A percentile compares a stretch with the other conserved stretches of the same genome.
These are phyloP conservation scores for Cryptocheilus praepositus DNA, from an alignment of 2,888 invertebrate species.

Conservation along the genomic window DNA sequence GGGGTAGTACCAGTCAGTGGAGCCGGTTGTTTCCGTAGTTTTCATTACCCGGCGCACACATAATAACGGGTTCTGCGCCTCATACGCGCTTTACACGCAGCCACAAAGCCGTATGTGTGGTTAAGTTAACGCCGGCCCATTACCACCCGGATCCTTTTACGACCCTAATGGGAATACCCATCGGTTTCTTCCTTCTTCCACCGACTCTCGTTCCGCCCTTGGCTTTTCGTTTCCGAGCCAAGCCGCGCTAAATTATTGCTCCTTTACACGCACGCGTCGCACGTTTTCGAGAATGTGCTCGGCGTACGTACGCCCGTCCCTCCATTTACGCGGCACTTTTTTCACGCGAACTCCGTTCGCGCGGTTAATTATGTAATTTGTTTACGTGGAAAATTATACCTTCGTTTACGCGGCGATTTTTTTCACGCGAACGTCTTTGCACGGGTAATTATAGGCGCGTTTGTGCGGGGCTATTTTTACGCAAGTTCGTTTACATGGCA, in stretches of 20 bases:
- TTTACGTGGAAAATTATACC: too few species aligned
- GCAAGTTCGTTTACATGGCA: too few species aligned
- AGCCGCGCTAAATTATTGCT: conserved; percentile 37
- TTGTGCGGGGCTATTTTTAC: too few species aligned
- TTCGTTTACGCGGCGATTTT: too few species aligned
- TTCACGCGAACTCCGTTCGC: too few species aligned
- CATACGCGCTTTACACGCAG: conserved; percentile 23
- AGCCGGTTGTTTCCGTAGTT: conserved; percentile 32
- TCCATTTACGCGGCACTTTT: too few species aligned
- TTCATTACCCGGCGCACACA: conserved; percentile 40
- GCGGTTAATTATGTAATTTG: too few species aligned
- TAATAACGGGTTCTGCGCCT: conserved; percentile 30
- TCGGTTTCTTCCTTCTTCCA: conserved; percentile 20
- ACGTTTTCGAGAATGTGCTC: neutral
- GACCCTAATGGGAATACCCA: conserved; percentile 39
- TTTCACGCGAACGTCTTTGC: too few species aligned
- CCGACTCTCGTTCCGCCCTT: conserved; percentile 3
- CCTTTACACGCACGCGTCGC: conserved; percentile 30
- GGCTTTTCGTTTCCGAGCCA: conserved; percentile 15
- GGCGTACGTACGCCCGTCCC: neutral
- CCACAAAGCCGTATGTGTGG: conserved; percentile 22
- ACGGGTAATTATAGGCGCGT: too few species aligned
- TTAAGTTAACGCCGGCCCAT: conserved; percentile 44
- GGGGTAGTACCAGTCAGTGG: neutral
- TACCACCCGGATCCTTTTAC: conserved; percentile 41